These are phyloP conservation scores for Myotis myotis DNA, from an alignment of 2,797 vertebrate species.

Conservation along the genomic window DNA sequence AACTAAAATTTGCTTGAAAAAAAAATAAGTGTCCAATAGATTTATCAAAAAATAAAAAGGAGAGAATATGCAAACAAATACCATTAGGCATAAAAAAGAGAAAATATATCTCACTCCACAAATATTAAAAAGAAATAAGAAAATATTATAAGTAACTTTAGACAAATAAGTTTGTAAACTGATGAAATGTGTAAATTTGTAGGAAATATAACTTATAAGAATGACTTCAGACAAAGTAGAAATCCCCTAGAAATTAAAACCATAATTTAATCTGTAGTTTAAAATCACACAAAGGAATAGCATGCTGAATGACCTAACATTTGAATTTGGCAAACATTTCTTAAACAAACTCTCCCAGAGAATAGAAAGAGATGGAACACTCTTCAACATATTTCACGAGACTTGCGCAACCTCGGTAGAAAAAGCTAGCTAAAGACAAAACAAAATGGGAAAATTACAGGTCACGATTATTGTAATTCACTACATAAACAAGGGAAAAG, in stretches of 20 bases:
- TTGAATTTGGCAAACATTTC: slow-evolving; percentile 37
- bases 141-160: background rate
- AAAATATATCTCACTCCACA: background rate
- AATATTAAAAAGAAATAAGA: background rate
- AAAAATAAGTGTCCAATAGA: background rate
- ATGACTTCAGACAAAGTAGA: slow-evolving; percentile 8
- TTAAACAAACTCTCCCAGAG: slow-evolving; percentile 32
- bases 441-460: slow-evolving; percentile 1
- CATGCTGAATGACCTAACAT: background rate
- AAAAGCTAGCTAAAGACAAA: slow-evolving; percentile 47
- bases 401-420: background rate
- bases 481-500: background rate
- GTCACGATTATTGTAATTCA: background rate
- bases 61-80: background rate
- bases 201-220: slow-evolving; percentile 24
- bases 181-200: background rate
- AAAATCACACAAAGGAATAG: background rate
- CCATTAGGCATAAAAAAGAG: background rate
- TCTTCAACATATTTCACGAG: slow-evolving; percentile 40
- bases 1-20: background rate
- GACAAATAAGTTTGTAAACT: background rate
- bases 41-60: background rate
- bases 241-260: slow-evolving; percentile 24
- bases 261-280: background rate
- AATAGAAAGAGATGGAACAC: background rate